A percentile compares a stretch with the other conserved stretches of the same genome.
Evolutionary conservation across 2,113 vertebrate genomes (phyloP).

Genomic region (Oryzias celebensis): DNA sequence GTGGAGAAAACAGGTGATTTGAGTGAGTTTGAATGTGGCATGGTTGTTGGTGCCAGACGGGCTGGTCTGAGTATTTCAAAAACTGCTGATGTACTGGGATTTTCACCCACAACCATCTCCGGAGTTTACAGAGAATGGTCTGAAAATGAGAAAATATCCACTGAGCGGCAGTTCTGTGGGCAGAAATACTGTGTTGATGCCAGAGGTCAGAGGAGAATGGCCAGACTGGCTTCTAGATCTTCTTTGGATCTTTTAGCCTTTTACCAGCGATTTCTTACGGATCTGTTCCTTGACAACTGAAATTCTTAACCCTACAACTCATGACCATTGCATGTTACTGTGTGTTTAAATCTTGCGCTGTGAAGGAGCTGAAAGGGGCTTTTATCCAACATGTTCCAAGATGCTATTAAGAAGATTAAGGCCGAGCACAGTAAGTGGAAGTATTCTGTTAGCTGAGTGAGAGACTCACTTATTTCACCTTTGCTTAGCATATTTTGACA

Average conservation of each 20-base stretch:
- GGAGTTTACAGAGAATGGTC: too few species aligned
- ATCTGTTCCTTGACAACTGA: neutral
- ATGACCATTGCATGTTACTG: neutral
- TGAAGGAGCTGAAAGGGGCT: conserved; percentile 18
- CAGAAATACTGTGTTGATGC: too few species aligned
- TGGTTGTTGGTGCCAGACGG: too few species aligned
- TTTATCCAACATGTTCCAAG: conserved; percentile 37
- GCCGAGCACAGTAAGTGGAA: conserved; percentile 9
- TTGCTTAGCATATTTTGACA: neutral
- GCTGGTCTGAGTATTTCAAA: too few species aligned
- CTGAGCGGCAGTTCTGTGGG: too few species aligned
- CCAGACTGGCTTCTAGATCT: neutral
- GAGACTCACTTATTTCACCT: conserved; percentile 18
- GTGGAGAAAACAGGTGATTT: too few species aligned
- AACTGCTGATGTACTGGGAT: too few species aligned
- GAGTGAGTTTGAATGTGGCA: too few species aligned
- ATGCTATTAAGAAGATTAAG: conserved; percentile 50
- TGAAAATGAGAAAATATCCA: too few species aligned
- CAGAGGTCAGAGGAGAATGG: too few species aligned
- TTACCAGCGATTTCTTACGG: neutral
- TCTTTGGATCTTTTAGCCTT: neutral
- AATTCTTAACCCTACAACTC: neutral
- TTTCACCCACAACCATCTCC: too few species aligned
- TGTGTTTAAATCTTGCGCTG: conserved; percentile 20
- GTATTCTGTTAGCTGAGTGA: conserved; percentile 7